These are phyloP conservation scores for Bradypus variegatus DNA, from an alignment of 2,797 vertebrate genomes.

Conservation along the genomic window DNA sequence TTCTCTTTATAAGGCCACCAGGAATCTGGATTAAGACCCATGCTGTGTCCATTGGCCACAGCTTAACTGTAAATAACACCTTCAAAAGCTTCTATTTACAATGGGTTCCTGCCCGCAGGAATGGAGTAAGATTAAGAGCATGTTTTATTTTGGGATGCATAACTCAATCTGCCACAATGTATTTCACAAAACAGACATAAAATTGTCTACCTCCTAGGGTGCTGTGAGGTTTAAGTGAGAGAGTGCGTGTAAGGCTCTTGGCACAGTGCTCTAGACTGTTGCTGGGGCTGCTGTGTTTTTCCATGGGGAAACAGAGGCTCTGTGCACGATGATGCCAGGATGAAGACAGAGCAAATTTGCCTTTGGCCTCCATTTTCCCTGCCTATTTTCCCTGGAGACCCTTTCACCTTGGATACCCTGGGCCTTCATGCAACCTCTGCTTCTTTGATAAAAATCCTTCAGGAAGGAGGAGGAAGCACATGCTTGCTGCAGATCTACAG, in stretches of 20 bases:
- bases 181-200: background rate
- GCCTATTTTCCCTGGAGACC: background rate
- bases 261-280: accelerated
- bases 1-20: too few relatives aligned
- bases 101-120: too few relatives aligned
- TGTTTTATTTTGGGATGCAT: too few relatives aligned
- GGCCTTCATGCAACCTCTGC: background rate
- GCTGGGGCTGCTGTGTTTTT: background rate
- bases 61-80: too few relatives aligned
- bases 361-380: background rate
- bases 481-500: background rate
- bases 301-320: accelerated
- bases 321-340: background rate
- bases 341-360: background rate
- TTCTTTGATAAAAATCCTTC: background rate
- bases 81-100: too few relatives aligned
- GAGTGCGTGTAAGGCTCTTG: accelerated
- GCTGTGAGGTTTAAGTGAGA: background rate
- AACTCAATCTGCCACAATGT: too few relatives aligned
- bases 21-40: too few relatives aligned
- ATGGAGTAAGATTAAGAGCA: too few relatives aligned
- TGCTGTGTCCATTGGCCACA: too few relatives aligned
- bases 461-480: background rate
- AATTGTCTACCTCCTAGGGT: background rate
- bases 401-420: background rate